Evolutionary conservation across 1,140 invertebrate species (phyloP).

Genomic region (Drosophila guanche): DNA sequence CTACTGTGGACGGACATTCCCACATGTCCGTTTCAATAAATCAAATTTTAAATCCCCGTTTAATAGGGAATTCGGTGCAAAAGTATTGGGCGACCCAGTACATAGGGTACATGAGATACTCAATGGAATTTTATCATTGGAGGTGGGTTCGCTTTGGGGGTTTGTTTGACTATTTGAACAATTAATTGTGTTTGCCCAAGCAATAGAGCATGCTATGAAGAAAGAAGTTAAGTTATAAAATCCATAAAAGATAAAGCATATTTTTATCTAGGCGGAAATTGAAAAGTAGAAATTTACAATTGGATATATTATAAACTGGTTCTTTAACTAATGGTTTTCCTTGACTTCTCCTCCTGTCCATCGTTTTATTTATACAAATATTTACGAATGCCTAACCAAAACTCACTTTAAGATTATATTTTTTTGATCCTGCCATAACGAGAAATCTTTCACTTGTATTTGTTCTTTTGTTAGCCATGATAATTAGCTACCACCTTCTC

Average conservation of each 20-base stretch:
- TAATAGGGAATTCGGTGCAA: conserved; percentile 25
- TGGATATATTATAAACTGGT: too few species aligned
- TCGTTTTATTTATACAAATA: not conserved
- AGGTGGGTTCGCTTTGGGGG: not conserved
- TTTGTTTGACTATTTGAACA: conserved; percentile 23
- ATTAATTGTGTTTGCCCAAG: conserved; percentile 30
- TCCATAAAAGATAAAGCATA: not conserved
- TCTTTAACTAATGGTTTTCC: not conserved
- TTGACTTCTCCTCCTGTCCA: not conserved
- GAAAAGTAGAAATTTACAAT: too few species aligned
- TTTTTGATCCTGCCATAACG: conserved; percentile 1
- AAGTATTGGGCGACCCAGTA: conserved; percentile 1
- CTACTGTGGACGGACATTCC: not conserved
- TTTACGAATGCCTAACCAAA: not conserved
- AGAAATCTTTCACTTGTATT: not conserved
- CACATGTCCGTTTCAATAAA: conserved; percentile 30
- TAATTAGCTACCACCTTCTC: conserved; percentile 7
- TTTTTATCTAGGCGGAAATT: not conserved
- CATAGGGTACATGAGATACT: not conserved
- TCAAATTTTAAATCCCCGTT: conserved; percentile 31
- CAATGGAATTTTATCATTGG: conserved; percentile 46
- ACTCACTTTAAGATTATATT: not conserved
- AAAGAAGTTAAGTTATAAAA: not conserved
- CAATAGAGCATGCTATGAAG: not conserved
- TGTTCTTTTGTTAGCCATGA: not conserved